Percentiles rank a stretch among this genome's conserved stretches.
phyloP scores from a whole-genome alignment of 92 coral and sea anemone species.

The Parazoanthus atlanticus region DNA sequence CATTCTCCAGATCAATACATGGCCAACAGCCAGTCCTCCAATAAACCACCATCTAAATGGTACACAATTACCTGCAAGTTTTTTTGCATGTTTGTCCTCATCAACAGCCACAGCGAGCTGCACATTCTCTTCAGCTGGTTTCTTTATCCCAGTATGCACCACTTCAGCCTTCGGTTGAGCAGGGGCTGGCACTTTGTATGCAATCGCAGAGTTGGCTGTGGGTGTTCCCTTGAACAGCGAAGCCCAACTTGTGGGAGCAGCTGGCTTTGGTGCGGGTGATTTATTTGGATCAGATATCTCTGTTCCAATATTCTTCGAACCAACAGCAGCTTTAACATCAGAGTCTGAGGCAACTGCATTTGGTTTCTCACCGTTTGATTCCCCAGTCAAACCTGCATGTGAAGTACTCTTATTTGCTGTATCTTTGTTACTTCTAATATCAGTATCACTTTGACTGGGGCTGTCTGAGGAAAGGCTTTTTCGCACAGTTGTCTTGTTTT shows the following conservation, averaged over 20 bases:
- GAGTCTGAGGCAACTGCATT: neutral
- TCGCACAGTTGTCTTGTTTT: neutral
- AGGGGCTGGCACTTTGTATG: constrained; percentile 34
- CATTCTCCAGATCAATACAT: no score
- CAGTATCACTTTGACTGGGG: constrained; percentile 69
- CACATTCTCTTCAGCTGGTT: constrained; percentile 56
- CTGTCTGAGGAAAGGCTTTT: constrained; percentile 51
- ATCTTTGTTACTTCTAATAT: constrained; percentile 2
- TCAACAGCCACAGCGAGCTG: constrained; percentile 55
- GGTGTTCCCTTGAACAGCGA: constrained; percentile 81
- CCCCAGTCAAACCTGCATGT: neutral
- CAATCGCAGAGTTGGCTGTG: constrained; percentile 53
- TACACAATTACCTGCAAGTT: constrained; percentile 68
- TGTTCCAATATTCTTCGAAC: neutral
- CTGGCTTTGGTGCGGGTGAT: constrained; percentile 25
- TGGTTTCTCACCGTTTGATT: neutral
- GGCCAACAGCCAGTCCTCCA: no score
- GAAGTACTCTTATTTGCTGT: neutral
- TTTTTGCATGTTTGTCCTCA: constrained; percentile 71
- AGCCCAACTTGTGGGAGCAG: constrained; percentile 75
- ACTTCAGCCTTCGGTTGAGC: constrained; percentile 33
- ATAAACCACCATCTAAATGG: neutral
- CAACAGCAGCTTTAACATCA: neutral
- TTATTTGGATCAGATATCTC: neutral
- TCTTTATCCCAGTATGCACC: constrained; percentile 23